Percentiles rank a stretch among this genome's conserved stretches.
Evolutionary conservation across 2,888 invertebrate genomes (phyloP).

Genomic region (Drosophila differens): DNA sequence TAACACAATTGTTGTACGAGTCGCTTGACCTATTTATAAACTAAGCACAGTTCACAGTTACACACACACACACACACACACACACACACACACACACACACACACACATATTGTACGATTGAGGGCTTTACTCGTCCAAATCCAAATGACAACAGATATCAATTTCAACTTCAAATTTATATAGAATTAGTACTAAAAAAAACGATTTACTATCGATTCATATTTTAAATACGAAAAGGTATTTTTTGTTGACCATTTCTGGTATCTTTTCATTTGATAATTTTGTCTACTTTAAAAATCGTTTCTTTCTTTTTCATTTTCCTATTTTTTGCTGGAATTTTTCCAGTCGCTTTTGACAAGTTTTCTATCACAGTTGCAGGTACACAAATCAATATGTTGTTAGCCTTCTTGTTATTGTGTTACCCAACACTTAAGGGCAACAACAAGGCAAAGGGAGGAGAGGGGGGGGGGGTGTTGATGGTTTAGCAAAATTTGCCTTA

Average conservation of each 20-base stretch:
- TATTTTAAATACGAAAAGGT: no score
- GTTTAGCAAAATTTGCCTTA: slow-evolving; percentile 6
- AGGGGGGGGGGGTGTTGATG: not conserved
- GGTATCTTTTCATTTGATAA: rapidly evolving
- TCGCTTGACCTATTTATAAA: slow-evolving; percentile 32
- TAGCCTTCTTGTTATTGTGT: slow-evolving; percentile 18
- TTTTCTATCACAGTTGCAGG: not conserved
- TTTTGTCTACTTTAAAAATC: not conserved
- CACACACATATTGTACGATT: not conserved
- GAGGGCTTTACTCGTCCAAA: not conserved
- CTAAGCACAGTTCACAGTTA: not conserved
- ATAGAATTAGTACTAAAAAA: not conserved
- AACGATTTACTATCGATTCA: not conserved
- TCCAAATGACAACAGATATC: not conserved
- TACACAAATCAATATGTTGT: slow-evolving; percentile 29
- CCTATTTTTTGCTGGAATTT: not conserved
- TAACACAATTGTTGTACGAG: slow-evolving; percentile 1
- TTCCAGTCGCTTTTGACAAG: not conserved
- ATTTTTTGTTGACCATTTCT: no score
- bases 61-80: not conserved
- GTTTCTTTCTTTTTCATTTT: not conserved
- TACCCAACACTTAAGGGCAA: slow-evolving; percentile 29
- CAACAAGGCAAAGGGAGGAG: not conserved
- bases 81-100: not conserved
- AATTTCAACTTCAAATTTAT: not conserved